phyloP scores from a whole-genome alignment of 2,888 invertebrate species.

The Adela reaumurella region DNA sequence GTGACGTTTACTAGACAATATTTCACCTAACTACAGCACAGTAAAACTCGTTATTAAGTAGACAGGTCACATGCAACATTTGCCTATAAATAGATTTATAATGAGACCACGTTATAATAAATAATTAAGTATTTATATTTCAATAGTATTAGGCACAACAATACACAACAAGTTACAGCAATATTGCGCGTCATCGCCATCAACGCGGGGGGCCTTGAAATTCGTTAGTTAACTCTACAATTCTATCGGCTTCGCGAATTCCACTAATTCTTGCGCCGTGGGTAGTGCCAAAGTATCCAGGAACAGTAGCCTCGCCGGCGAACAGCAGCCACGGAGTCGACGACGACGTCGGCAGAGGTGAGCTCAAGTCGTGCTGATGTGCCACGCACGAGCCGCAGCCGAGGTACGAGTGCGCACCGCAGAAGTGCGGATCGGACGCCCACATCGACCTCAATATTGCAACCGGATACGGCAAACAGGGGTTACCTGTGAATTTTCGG shows the following conservation, averaged over 20 bases:
- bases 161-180: no score
- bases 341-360: conserved; percentile 64
- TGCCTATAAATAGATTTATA: no score
- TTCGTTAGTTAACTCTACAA: conserved; percentile 63
- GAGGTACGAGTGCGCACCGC: conserved; percentile 73
- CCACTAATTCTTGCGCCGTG: conserved; percentile 79
- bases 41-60: no score
- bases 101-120: no score
- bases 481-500: conserved; percentile 67
- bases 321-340: conserved; percentile 66
- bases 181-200: no score
- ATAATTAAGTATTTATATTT: no score
- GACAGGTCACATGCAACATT: no score
- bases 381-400: conserved; percentile 63
- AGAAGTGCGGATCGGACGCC: conserved; percentile 70
- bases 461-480: conserved; percentile 66
- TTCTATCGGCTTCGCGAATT: conserved; percentile 74
- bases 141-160: no score
- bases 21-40: no score
- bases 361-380: conserved; percentile 66
- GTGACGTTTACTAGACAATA: no score
- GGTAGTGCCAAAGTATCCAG: conserved; percentile 72
- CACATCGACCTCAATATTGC: conserved; percentile 69
- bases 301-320: conserved; percentile 79
- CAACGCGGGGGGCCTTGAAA: conserved; percentile 45